Conservation (phyloP, 2,888 invertebrate genomes). For the Allolobophora icterica region DNA sequence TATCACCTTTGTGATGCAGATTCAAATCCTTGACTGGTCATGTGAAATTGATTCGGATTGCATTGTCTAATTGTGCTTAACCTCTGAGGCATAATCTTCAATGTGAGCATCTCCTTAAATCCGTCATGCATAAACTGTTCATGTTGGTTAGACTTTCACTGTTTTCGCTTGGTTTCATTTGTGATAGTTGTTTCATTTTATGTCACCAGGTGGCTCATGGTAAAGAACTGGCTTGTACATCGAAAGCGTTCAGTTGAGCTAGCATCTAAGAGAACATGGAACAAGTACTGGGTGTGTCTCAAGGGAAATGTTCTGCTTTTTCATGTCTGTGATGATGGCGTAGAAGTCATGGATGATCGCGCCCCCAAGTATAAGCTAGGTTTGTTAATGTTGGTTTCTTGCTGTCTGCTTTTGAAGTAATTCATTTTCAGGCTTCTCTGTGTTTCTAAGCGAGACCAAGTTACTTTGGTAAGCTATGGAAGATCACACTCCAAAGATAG, state of each 20-base stretch:
- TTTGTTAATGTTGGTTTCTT: background rate
- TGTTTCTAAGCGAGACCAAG: background rate
- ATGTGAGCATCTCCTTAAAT: background rate
- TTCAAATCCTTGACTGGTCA: too few relatives aligned
- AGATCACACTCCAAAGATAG: background rate
- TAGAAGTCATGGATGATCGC: conserved; percentile 28
- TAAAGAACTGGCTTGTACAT: conserved; percentile 95
- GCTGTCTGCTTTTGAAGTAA: background rate
- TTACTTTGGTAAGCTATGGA: background rate
- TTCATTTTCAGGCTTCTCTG: background rate
- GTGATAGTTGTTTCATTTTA: background rate
- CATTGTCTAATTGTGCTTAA: background rate
- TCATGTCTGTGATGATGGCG: conserved; percentile 70
- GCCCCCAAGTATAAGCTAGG: conserved; percentile 22
- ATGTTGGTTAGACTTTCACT: background rate
- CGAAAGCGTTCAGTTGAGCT: conserved; percentile 96
- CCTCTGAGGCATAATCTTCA: background rate
- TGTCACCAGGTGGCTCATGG: conserved; percentile 83
- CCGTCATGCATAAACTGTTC: background rate
- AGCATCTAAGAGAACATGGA: conserved; percentile 94
- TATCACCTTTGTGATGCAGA: too few relatives aligned
- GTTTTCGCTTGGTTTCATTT: background rate
- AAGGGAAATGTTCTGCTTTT: conserved; percentile 95
- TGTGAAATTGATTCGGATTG: background rate
- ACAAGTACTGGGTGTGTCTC: conserved; percentile 96